Evolutionary conservation across 2,113 vertebrate genomes (phyloP).

Genomic region (Serinus canaria): DNA sequence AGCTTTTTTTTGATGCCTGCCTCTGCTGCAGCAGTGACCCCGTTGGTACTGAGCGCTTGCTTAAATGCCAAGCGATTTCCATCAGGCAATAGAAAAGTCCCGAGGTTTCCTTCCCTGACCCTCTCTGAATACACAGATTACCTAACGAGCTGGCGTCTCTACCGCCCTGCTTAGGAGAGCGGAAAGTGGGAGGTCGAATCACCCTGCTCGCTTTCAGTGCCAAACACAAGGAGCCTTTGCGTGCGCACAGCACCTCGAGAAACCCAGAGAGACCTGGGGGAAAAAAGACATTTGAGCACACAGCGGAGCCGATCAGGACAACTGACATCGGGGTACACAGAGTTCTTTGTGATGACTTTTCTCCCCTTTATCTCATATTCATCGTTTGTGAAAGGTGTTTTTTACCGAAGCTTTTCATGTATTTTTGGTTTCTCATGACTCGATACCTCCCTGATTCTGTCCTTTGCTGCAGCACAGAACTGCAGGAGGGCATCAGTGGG

Average conservation of each 20-base stretch:
- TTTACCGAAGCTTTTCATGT: not conserved
- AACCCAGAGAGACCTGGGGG: not conserved
- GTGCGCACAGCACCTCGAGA: not conserved
- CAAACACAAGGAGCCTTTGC: not conserved
- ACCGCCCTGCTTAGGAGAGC: not conserved
- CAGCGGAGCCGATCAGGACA: not conserved
- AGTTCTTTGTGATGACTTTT: not conserved
- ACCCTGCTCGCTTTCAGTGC: not conserved
- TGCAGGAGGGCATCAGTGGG: not conserved
- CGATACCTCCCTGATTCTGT: not conserved
- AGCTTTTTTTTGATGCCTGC: not conserved
- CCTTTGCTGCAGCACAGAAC: not conserved
- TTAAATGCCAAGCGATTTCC: not conserved
- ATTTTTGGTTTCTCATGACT: not conserved
- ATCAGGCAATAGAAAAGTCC: not conserved
- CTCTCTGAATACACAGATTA: conserved; percentile 26
- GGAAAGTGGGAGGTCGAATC: not conserved
- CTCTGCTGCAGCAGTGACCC: not conserved
- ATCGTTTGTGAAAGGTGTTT: not conserved
- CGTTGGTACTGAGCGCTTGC: not conserved
- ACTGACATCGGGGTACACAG: fast-evolving
- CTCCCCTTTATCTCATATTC: not conserved
- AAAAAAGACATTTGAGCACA: not conserved
- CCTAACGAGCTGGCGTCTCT: conserved; percentile 20
- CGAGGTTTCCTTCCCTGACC: not conserved